Conservation (phyloP, 2,888 invertebrate species). For the Cerastoderma edule region DNA sequence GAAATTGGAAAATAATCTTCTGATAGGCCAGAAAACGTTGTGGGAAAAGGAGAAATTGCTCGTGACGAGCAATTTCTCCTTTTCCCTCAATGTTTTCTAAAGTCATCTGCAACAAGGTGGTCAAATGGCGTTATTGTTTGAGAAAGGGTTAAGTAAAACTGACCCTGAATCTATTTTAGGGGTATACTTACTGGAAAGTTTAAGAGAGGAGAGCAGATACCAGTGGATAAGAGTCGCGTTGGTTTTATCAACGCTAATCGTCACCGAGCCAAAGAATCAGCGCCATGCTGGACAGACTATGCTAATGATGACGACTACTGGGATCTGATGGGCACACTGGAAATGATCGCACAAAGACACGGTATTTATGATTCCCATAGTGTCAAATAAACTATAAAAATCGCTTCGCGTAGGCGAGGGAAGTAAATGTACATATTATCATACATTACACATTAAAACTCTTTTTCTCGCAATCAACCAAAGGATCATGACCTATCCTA, state of each 20-base stretch:
- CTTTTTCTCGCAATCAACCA: too few relatives aligned
- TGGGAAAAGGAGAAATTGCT: conserved; percentile 2
- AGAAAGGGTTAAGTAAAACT: not conserved
- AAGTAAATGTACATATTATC: too few relatives aligned
- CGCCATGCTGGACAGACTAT: conserved; percentile 52
- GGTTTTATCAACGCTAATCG: conserved; percentile 34
- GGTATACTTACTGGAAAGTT: conserved; percentile 62
- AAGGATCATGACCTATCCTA: too few relatives aligned
- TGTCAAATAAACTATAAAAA: too few relatives aligned
- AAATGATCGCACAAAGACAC: conserved; percentile 45
- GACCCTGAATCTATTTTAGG: conserved; percentile 34
- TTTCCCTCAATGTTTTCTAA: not conserved
- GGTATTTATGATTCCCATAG: too few relatives aligned
- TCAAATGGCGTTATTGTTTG: not conserved
- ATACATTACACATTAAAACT: too few relatives aligned
- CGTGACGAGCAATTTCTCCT: not conserved
- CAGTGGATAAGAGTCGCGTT: conserved; percentile 29
- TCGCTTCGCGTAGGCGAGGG: too few relatives aligned
- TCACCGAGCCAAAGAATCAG: conserved; percentile 33
- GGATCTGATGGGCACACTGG: conserved; percentile 48
- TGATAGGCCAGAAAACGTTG: not conserved
- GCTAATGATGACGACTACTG: conserved; percentile 47
- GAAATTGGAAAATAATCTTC: too few relatives aligned
- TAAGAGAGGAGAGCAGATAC: conserved; percentile 35
- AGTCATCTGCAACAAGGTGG: not conserved